Percentiles rank a stretch among this genome's conserved stretches.
phyloP scores from a whole-genome alignment of 2,888 invertebrate species.

The Lepidonotus clava region DNA sequence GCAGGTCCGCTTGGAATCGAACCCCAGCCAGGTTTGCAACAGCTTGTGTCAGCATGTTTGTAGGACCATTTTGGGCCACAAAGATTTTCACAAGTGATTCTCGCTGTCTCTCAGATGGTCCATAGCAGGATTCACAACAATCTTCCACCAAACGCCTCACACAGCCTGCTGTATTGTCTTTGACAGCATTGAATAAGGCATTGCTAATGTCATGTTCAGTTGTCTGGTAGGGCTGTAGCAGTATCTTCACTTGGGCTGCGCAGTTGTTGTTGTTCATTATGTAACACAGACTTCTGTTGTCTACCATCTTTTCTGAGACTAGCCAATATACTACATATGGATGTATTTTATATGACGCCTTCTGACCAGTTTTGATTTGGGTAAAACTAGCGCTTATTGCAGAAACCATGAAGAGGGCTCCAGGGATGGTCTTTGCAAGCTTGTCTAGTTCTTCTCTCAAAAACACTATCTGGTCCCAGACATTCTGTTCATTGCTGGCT shows the following conservation, averaged over 20 bases:
- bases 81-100: constrained; percentile 21
- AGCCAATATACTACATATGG: constrained; percentile 4
- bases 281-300: background rate
- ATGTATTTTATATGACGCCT: background rate
- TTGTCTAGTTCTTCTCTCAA: background rate
- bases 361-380: background rate
- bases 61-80: background rate
- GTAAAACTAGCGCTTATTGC: background rate
- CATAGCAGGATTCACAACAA: background rate
- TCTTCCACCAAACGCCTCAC: constrained; percentile 20
- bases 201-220: background rate
- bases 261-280: background rate
- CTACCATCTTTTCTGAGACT: background rate
- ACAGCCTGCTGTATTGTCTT: constrained; percentile 31
- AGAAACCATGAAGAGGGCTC: background rate
- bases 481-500: background rate
- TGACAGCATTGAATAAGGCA: background rate
- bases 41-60: background rate
- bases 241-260: background rate
- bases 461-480: constrained; percentile 15
- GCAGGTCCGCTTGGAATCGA: background rate
- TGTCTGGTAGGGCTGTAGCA: constrained; percentile 18
- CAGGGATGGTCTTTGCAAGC: background rate
- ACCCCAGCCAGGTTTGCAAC: background rate
- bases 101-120: background rate